Percentiles rank a stretch among this genome's conserved stretches.
These are phyloP conservation scores for Calameuta pallipes DNA, from an alignment of 2,888 invertebrate species.

Conservation along the genomic window DNA sequence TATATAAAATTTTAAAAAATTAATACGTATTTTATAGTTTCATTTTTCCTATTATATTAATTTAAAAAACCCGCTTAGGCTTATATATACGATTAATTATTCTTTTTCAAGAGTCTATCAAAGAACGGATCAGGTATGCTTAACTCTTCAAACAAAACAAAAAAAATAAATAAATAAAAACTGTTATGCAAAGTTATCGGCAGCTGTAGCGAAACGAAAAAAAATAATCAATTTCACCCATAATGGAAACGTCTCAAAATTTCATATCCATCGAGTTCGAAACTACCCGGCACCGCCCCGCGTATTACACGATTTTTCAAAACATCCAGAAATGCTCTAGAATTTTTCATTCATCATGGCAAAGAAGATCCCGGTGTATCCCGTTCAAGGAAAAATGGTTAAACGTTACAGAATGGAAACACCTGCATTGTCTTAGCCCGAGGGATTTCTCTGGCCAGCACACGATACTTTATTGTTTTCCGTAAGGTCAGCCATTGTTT, in stretches of 20 bases:
- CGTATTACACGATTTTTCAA: constrained; percentile 47
- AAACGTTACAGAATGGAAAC: constrained; percentile 15
- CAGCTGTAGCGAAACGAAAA: constrained; percentile 36
- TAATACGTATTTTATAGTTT: neutral
- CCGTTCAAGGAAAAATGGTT: constrained; percentile 12
- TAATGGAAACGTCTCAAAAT: constrained; percentile 45
- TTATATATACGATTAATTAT: neutral
- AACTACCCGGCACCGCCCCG: constrained; percentile 44
- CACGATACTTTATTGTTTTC: constrained; percentile 13
- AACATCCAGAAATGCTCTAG: constrained; percentile 26
- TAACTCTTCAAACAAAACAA: neutral
- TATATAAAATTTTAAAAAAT: neutral
- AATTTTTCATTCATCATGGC: constrained; percentile 18
- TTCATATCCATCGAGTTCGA: constrained; percentile 34
- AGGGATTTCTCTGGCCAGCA: constrained; percentile 11
- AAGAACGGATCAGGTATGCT: neutral
- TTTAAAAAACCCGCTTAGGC: neutral
- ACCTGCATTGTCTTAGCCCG: constrained; percentile 50
- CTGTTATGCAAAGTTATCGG: constrained; percentile 1
- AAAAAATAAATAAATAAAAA: too few species aligned
- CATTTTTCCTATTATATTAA: neutral
- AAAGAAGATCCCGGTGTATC: neutral
- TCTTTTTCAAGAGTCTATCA: neutral
- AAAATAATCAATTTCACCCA: constrained; percentile 33
- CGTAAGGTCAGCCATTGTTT: constrained; percentile 1